Conservation (phyloP, 1,140 invertebrate genomes). For the Lanistes nyassanus region DNA sequence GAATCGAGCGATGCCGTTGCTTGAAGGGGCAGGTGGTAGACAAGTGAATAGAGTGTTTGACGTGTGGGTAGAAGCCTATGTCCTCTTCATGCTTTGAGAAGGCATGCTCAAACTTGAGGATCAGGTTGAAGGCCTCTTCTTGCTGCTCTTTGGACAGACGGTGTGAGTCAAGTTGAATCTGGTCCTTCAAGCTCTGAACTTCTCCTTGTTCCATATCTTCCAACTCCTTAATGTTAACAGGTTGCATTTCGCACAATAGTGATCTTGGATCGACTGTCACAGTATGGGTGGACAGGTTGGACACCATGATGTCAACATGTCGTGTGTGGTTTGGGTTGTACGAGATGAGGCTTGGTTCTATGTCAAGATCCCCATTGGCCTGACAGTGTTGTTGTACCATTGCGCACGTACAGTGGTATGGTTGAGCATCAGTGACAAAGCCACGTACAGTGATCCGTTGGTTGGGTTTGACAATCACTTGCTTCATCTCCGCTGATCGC, state of each 20-base stretch:
- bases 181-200: not conserved
- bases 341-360: not conserved
- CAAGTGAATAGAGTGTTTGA: not conserved
- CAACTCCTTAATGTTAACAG: not conserved
- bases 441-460: conserved; percentile 14
- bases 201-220: not conserved
- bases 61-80: not conserved
- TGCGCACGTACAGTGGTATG: conserved; percentile 27
- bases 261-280: not conserved
- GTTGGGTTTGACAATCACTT: conserved; percentile 32
- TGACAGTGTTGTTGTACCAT: not conserved
- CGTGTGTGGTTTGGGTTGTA: not conserved
- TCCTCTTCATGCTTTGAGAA: not conserved
- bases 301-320: not conserved
- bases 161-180: not conserved
- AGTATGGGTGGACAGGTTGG: not conserved
- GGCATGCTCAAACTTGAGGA: not conserved
- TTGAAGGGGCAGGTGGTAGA: not conserved
- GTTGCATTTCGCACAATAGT: not conserved
- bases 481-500: conserved; percentile 16
- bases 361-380: conserved; percentile 1
- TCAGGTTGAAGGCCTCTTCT: not conserved
- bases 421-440: conserved; percentile 17
- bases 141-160: not conserved
- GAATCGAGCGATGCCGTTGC: not conserved